Conservation (phyloP, 2,797 vertebrate species). For the Halcyon chelicuti region DNA sequence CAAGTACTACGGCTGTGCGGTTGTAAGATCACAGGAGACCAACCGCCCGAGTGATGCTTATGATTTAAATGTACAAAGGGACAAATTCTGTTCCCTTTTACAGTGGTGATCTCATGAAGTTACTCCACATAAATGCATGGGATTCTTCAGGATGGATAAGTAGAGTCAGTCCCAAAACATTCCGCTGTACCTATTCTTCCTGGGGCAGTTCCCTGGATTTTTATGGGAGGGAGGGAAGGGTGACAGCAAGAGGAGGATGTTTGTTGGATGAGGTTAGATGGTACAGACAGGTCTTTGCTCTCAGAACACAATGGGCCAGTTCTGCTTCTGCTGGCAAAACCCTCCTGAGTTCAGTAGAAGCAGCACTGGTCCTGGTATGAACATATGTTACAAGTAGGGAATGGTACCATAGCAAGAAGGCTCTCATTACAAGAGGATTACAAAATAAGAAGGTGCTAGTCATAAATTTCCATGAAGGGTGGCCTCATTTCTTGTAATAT, state of each 20-base stretch:
- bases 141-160: neutral
- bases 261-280: neutral
- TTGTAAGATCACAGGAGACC: neutral
- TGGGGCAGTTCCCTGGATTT: neutral
- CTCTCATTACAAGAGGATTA: conserved; percentile 59
- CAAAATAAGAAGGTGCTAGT: conserved; percentile 59
- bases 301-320: neutral
- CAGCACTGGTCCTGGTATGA: neutral
- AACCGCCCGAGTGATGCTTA: neutral
- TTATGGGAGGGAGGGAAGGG: neutral
- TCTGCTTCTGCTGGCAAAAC: neutral
- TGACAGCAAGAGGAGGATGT: neutral
- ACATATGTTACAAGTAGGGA: neutral
- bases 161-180: neutral
- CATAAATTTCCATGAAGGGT: conserved; percentile 60
- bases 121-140: neutral
- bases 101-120: neutral
- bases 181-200: neutral
- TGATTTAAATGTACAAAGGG: neutral
- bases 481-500: conserved; percentile 58
- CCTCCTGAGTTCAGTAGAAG: neutral
- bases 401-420: neutral
- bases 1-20: accelerated
- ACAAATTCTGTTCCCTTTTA: neutral
- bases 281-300: neutral